A percentile compares a stretch with the other conserved stretches of the same genome.
Evolutionary conservation across 2,888 invertebrate genomes (phyloP).

Genomic region (Acleris holmiana): DNA sequence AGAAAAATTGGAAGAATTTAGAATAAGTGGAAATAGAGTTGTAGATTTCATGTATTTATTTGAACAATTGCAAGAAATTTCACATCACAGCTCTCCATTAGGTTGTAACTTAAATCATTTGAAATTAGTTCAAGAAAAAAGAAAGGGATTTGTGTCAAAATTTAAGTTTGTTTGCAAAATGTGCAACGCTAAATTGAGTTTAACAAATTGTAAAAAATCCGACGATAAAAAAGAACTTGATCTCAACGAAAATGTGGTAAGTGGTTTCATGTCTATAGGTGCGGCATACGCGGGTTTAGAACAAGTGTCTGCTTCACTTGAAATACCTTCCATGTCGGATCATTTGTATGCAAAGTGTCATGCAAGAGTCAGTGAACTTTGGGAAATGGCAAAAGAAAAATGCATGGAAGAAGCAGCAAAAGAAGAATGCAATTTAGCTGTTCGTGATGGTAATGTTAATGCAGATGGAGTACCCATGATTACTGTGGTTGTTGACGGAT

Average conservation of each 20-base stretch:
- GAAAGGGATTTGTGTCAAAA: too few relatives aligned
- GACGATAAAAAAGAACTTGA: not conserved
- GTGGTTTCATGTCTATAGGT: constrained; percentile 4
- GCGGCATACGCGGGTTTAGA: constrained; percentile 16
- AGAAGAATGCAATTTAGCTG: constrained; percentile 38
- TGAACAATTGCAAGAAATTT: too few relatives aligned
- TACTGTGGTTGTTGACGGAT: constrained; percentile 34
- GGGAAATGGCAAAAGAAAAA: constrained; percentile 33
- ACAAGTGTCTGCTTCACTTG: constrained; percentile 21
- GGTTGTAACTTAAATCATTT: too few relatives aligned
- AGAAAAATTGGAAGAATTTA: too few relatives aligned
- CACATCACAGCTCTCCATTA: too few relatives aligned
- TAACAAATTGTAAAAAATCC: too few relatives aligned
- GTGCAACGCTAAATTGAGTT: too few relatives aligned
- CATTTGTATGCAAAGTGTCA: not conserved
- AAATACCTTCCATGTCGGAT: constrained; percentile 23
- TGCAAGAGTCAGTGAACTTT: constrained; percentile 25
- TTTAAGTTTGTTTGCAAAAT: too few relatives aligned
- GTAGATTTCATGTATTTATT: too few relatives aligned
- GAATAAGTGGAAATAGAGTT: too few relatives aligned
- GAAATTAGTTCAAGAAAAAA: too few relatives aligned
- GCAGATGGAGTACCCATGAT: constrained; percentile 37
- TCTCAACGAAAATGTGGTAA: not conserved
- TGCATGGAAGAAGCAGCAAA: constrained; percentile 38
- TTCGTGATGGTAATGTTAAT: constrained; percentile 35